Conservation (phyloP, 2,797 vertebrate species). For the Pangasius macronema region DNA sequence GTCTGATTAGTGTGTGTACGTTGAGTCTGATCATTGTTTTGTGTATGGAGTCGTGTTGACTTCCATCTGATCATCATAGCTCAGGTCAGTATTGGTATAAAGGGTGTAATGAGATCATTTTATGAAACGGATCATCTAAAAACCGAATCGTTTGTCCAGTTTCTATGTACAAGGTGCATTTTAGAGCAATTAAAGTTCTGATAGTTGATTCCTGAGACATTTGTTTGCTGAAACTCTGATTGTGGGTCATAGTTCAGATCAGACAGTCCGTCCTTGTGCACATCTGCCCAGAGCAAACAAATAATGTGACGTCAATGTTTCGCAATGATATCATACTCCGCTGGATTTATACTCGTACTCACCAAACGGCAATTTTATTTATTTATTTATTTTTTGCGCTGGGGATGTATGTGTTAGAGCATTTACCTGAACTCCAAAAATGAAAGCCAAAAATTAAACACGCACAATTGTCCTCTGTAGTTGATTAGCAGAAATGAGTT, state of each 20-base stretch:
- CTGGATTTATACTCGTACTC: background rate
- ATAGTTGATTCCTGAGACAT: background rate
- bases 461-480: too few relatives aligned
- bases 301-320: background rate
- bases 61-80: background rate
- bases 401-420: background rate
- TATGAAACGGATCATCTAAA: background rate
- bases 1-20: background rate
- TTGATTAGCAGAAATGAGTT: too few relatives aligned
- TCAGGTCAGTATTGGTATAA: background rate
- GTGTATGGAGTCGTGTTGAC: background rate
- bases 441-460: too few relatives aligned
- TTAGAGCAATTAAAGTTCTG: background rate
- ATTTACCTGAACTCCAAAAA: background rate
- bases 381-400: background rate
- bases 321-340: background rate
- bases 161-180: background rate
- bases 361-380: background rate
- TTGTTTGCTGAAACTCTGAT: background rate
- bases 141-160: background rate
- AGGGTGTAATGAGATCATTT: background rate
- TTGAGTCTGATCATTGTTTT: background rate
- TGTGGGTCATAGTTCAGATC: conserved; percentile 14
- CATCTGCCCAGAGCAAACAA: conserved; percentile 9
- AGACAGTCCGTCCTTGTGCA: background rate